Base-by-base conservation (phyloP, 2,888 invertebrate species). In the Epistrophe eligans region DNA sequence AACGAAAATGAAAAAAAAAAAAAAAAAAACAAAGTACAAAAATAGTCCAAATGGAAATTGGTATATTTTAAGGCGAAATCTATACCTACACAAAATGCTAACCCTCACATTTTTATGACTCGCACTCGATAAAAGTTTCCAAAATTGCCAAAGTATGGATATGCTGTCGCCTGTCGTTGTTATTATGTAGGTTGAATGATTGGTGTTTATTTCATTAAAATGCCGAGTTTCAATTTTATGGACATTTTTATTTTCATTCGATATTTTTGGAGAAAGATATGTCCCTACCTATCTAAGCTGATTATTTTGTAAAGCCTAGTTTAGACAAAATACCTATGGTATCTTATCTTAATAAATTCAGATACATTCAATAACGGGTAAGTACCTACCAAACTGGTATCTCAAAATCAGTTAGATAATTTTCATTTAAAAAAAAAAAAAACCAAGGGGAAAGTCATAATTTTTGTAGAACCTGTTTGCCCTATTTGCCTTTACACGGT, bases 1-100 rank as follows among this genome's bases (percentile, higher is more conserved):
- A 28, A 17, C n/a, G 5, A 43, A 48, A 17, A n/a, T 9, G 32
- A 19, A 13, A 24, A 24, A 10, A 4, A 43, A 13, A 19, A 60
- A 38, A 57, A 60, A 60, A 19, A n/a, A 58, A 38, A 24, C 62
- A 62, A 62, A 48, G 72, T 79, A 87, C 79, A 79, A 83, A 87
- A 83, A 87, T 87, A 83, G 79, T 72, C 79, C 66, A 72, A 87
- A 62, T 79, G 87, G 50, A 57, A 79, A 43, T 40, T 24, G 38
- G 58, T 35, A 58, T 62, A 58, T 62, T 43, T 60, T 62, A 52
- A 50, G 66, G 55, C 52, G 55, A 45, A 50, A 58, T 60, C 3
- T 45, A 64, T 45, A 28, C n/a, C n/a, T n/a, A n/a, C 7, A 73
- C 64, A 62, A 82, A 72, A 79, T 77, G 82, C 82, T 74, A 76